Percentiles rank a stretch among this genome's conserved stretches.
Evolutionary conservation across 2,113 vertebrate species (phyloP).

Genomic region (Calonectris borealis): DNA sequence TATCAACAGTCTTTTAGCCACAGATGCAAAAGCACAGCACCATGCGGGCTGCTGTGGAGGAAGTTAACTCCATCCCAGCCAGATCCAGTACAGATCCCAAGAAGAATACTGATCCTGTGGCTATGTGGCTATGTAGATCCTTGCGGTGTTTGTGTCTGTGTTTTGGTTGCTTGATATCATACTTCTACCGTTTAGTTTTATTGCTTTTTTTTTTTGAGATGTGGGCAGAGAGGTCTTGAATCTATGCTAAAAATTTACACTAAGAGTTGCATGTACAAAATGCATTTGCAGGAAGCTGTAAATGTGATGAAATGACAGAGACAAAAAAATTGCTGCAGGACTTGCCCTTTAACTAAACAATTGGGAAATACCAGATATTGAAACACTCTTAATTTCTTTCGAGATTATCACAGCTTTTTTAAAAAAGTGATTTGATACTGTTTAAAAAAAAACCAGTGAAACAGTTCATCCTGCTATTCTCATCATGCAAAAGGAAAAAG

Average conservation of each 20-base stretch:
- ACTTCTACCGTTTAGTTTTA: background rate
- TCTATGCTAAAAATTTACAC: background rate
- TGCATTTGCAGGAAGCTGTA: background rate
- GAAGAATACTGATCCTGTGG: background rate
- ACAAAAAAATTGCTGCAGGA: background rate
- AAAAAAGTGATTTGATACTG: background rate
- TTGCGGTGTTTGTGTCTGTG: background rate
- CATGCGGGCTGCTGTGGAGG: background rate
- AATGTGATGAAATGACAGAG: background rate
- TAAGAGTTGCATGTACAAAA: background rate
- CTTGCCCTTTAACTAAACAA: conserved; percentile 36
- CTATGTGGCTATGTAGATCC: background rate
- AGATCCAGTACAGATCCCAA: background rate
- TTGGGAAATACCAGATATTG: background rate
- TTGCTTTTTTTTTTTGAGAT: rapidly evolving
- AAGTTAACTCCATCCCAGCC: background rate
- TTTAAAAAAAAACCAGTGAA: background rate
- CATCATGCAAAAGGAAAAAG: background rate
- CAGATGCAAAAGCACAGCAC: background rate
- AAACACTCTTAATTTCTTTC: background rate
- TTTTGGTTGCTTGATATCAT: background rate
- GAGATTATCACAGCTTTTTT: background rate
- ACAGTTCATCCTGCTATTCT: background rate
- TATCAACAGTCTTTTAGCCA: background rate
- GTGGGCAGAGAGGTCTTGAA: background rate